Evolutionary conservation across 2,797 vertebrate species (phyloP).

Genomic region (Rousettus madagascariensis): DNA sequence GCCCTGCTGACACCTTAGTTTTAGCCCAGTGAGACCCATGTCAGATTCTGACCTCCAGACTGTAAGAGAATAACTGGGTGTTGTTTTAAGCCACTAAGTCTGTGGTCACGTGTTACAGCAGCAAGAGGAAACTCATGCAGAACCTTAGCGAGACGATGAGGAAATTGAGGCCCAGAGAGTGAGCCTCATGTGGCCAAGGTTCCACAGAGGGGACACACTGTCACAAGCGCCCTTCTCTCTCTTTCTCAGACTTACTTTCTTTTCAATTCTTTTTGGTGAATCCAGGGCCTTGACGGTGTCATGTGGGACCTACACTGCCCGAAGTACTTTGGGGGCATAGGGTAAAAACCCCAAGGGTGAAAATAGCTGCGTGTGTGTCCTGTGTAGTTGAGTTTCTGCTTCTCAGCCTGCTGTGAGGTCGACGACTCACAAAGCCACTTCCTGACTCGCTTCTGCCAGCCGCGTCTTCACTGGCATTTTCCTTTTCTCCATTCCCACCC

Average conservation of each 20-base stretch:
- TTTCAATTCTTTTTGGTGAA: not conserved
- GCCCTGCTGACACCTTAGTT: not conserved
- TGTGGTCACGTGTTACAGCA: not conserved
- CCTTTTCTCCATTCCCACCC: not conserved
- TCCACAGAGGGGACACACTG: rapidly evolving
- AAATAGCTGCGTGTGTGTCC: conserved; percentile 63
- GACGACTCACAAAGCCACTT: conserved; percentile 61
- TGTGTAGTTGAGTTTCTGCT: conserved; percentile 60
- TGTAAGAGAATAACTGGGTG: not conserved
- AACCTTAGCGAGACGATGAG: not conserved
- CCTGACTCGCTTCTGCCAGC: not conserved
- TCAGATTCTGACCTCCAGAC: not conserved
- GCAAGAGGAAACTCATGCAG: not conserved
- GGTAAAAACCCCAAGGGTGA: conserved; percentile 68
- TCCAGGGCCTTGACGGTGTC: not conserved
- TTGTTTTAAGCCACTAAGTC: not conserved
- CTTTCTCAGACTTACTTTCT: not conserved
- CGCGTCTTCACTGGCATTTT: not conserved
- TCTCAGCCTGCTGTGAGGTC: not conserved
- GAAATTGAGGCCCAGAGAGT: not conserved
- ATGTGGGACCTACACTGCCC: not conserved
- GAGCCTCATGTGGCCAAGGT: not conserved
- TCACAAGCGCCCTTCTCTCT: not conserved
- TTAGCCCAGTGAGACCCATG: not conserved
- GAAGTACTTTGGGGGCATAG: not conserved